A percentile compares a stretch with the other conserved stretches of the same genome.
Conservation (phyloP, 1,140 invertebrate species). For the Homalodisca vitripennis region DNA sequence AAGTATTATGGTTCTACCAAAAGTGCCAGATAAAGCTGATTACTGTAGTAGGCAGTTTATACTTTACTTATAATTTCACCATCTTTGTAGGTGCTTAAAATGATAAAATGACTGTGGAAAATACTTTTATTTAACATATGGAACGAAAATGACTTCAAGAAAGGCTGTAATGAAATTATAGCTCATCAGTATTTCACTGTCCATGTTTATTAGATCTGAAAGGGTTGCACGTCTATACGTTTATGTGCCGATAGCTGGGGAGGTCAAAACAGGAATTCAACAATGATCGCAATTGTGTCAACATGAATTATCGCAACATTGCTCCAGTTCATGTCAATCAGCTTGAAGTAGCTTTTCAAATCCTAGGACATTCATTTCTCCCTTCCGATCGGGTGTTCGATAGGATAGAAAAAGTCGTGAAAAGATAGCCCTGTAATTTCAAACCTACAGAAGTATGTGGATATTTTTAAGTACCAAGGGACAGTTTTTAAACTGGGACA, state of each 20-base stretch:
- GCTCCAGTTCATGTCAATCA: slow-evolving; percentile 36
- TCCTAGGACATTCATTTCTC: slow-evolving; percentile 43
- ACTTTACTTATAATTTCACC: not conserved
- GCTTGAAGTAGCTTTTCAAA: slow-evolving; percentile 41
- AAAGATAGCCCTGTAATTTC: slow-evolving; percentile 38
- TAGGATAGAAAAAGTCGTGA: slow-evolving; percentile 41
- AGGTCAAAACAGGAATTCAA: too few species aligned
- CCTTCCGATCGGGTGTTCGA: slow-evolving; percentile 45
- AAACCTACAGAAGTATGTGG: slow-evolving; percentile 22
- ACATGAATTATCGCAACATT: not conserved
- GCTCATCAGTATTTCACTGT: not conserved
- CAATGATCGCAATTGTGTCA: too few species aligned
- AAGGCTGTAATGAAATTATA: not conserved
- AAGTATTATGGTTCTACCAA: not conserved
- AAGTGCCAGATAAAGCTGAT: not conserved
- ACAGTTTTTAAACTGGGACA: slow-evolving; percentile 21
- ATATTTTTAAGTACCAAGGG: slow-evolving; percentile 33
- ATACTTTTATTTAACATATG: not conserved
- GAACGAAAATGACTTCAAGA: not conserved
- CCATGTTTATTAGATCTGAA: not conserved
- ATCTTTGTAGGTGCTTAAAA: not conserved
- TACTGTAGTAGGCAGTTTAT: not conserved
- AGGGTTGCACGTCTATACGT: not conserved
- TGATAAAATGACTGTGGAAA: too few species aligned
- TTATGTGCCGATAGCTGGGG: not conserved